phyloP scores from a whole-genome alignment of 2,113 vertebrate species.

The Brienomyrus brachyistius region DNA sequence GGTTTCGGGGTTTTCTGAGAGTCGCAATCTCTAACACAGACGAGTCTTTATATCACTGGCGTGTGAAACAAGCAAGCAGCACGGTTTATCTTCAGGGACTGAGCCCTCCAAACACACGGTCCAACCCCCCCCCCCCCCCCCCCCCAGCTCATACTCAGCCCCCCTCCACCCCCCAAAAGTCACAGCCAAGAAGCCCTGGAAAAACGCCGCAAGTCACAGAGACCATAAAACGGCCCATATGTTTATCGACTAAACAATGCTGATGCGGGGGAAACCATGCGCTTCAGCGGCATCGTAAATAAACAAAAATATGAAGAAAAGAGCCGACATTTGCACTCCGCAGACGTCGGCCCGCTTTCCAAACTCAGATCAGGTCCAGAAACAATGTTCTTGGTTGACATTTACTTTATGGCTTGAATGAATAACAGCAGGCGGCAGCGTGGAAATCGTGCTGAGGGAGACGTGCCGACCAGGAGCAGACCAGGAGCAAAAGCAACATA shows the following conservation, averaged over 20 bases:
- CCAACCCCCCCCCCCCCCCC: background rate
- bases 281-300: background rate
- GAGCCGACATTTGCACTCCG: background rate
- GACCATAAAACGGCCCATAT: background rate
- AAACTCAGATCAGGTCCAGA: background rate
- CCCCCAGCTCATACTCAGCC: background rate
- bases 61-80: background rate
- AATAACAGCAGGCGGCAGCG: background rate
- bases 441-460: background rate
- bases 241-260: background rate
- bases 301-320: background rate
- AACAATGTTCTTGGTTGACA: background rate
- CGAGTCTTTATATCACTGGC: background rate
- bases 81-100: background rate
- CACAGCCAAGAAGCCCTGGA: background rate
- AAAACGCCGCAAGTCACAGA: background rate
- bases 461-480: background rate
- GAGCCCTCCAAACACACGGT: background rate
- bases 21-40: background rate
- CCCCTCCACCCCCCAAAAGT: background rate
- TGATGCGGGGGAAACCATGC: background rate
- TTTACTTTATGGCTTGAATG: background rate
- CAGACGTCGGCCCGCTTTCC: background rate
- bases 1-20: background rate
- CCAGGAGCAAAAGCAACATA: background rate